Evolutionary conservation across 2,797 vertebrate species (phyloP), one percentile per base, ranked within the genome.

Genomic region (Phaenicophaeus curvirostris): DNA sequence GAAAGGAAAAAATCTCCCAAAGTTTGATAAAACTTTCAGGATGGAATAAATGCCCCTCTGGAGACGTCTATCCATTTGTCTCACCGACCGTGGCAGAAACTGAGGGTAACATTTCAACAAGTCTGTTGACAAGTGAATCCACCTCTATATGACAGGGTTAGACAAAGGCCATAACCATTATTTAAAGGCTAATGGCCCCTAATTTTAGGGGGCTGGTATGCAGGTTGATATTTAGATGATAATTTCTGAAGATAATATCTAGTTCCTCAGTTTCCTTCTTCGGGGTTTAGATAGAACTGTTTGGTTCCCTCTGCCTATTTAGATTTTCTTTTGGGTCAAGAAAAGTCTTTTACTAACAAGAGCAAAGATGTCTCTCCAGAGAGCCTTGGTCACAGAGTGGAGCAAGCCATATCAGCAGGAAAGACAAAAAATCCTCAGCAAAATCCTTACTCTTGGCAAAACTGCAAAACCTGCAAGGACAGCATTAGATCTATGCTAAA

Each of bases 401-500:
- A 44, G 42, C 42, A 44, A 7, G 18, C 42, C 42, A 16, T 44
- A 44, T 44, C 18, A 44, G 18, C 15, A 16, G 18, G 42, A 44
- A 44, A 44, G 16, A 44, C 42, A 44, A 44, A 42, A 42, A n/a
- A 4, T 1, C 5, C 21, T 6, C 13, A 71, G 28, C 14, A 33
- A 66, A 85, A 4, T 11, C 23, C 24, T 84, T 72, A 57, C 5
- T 91, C 66, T 78, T 88, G 94, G 72, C 75, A 80, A 90, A 91
- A 66, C 15, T 71, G 30, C 59, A 86, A 82, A 91, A 61, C 59
- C 46, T 90, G 53, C 68, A 91, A 90, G 72, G 82, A 83, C 69
- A 73, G 94, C 88, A 90, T 87, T 85, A 94, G 53, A 44, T 91
- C 41, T 75, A 30, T 83, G 76, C 55, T 81, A 91, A 87, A 61